Percentiles rank a stretch among this genome's conserved stretches.
Conservation (phyloP, 2,797 vertebrate species). For the Eutrigla gurnardus region DNA sequence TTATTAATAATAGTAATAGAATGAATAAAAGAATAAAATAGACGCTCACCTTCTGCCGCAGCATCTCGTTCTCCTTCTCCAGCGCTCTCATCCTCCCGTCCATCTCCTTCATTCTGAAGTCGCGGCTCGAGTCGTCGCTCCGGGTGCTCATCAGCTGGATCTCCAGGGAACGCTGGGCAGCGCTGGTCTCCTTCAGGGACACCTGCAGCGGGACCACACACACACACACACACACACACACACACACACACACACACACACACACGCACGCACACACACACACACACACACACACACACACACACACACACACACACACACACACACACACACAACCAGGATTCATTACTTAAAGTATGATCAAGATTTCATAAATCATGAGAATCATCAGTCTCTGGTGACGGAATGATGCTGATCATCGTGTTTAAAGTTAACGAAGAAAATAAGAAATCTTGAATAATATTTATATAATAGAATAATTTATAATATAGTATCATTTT, state of each 20-base stretch:
- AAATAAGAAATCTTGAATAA: too few relatives aligned
- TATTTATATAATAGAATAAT: too few relatives aligned
- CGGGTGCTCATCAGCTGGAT: slow-evolving; percentile 82
- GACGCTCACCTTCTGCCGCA: slow-evolving; percentile 85
- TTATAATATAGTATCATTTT: too few relatives aligned
- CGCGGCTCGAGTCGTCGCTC: slow-evolving; percentile 83
- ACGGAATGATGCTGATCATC: too few relatives aligned
- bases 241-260: not conserved
- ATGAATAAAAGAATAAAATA: too few relatives aligned
- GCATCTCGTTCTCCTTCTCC: slow-evolving; percentile 93
- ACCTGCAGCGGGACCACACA: slow-evolving; percentile 43
- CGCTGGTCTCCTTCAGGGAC: slow-evolving; percentile 84
- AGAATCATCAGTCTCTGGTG: too few relatives aligned
- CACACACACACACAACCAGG: too few relatives aligned
- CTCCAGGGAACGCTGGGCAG: slow-evolving; percentile 86
- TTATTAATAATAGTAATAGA: too few relatives aligned
- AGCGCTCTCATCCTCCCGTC: slow-evolving; percentile 87
- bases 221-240: slow-evolving; percentile 11
- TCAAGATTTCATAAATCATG: too few relatives aligned
- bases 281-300: not conserved
- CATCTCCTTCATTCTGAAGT: slow-evolving; percentile 91
- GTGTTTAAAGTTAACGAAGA: too few relatives aligned
- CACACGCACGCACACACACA: not conserved
- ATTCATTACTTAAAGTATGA: too few relatives aligned
- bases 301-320: too few relatives aligned